Evolutionary conservation across 2,888 invertebrate genomes (phyloP), one percentile per base, ranked within the genome.

Genomic region (Apotomis capreana): DNA sequence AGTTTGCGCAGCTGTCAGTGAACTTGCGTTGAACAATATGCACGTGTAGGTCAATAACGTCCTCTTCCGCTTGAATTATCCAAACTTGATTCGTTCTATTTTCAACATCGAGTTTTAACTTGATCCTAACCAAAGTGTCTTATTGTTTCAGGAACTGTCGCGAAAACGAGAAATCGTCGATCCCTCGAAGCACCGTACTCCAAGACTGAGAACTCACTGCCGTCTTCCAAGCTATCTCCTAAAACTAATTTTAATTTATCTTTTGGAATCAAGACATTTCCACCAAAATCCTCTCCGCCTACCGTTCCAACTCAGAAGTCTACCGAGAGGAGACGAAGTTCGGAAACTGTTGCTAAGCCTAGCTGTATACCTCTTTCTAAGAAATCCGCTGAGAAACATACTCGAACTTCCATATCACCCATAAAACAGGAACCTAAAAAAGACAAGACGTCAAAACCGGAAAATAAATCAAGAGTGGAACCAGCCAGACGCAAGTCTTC

Each of bases 151-250:
- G 93, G 90, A 85, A 87, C 84, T 80, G 81, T 81, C 75, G 79
- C 86, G 52, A 92, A 89, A 85, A 77, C 89, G 72, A 90, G 82
- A 86, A 85, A 79, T 79, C 90, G 92, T 75, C 88, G 89, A 81
- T 81, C 88, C 77, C 78, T 88, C 77, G 92, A 92, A 88, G 80
- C 86, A 84, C 79, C 87, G 81, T 87, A 87, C 77, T 80, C 87
- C 81, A 93, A 92, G 89, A 89, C 89, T 89, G 93, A 92, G 85
- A 89, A 81, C 81, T 84, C 86, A 88, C 86, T 89, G 86, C 88
- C 90, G 89, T 91, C 92, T 91, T 91, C 92, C 89, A 92, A 87
- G 89, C 77, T 87, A 84, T 88, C 92, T 83, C 87, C 89, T 83
- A 92, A 89, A 89, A 85, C 78, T 86, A 85, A 87, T 83, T 83